Evolutionary conservation across 1,140 invertebrate genomes (phyloP).

Genomic region (Prorops nasuta): DNA sequence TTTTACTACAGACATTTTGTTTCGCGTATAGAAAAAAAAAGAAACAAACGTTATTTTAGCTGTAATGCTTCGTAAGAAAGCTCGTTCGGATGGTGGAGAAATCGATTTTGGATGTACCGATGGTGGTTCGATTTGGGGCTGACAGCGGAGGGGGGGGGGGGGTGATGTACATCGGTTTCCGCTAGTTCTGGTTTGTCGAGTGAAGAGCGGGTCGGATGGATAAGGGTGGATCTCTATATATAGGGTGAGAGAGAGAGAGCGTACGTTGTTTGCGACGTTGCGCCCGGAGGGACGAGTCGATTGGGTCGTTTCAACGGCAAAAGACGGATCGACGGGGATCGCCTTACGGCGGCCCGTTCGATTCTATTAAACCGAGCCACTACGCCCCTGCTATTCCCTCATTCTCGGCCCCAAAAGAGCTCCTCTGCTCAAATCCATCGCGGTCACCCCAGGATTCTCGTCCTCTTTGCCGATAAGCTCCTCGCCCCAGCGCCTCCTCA

Average conservation of each 20-base stretch:
- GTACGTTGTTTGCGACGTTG: constrained; percentile 18
- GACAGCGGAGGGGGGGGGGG: no score
- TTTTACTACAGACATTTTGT: no score
- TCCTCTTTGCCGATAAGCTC: constrained; percentile 7
- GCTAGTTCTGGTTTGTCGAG: constrained; percentile 24
- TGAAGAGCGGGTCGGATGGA: no score
- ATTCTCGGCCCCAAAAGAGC: background rate
- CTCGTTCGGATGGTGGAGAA: no score
- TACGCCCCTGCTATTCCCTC: background rate
- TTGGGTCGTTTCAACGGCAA: constrained; percentile 33
- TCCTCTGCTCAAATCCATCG: constrained; percentile 15
- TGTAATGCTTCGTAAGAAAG: no score
- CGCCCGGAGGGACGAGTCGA: constrained; percentile 30
- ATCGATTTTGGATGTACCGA: no score
- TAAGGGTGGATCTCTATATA: no score
- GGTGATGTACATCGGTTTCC: no score
- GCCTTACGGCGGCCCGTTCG: constrained; percentile 43
- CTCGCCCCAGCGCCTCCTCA: constrained; percentile 9
- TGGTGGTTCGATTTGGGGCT: no score
- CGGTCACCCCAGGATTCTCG: constrained; percentile 12
- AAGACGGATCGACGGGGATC: constrained; percentile 45
- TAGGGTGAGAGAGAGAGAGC: background rate
- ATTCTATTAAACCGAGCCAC: constrained; percentile 41
- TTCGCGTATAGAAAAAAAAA: no score
- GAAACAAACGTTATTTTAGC: no score